These are phyloP conservation scores for Stegodyphus dumicola DNA, from an alignment of 1,140 invertebrate species.

Conservation along the genomic window DNA sequence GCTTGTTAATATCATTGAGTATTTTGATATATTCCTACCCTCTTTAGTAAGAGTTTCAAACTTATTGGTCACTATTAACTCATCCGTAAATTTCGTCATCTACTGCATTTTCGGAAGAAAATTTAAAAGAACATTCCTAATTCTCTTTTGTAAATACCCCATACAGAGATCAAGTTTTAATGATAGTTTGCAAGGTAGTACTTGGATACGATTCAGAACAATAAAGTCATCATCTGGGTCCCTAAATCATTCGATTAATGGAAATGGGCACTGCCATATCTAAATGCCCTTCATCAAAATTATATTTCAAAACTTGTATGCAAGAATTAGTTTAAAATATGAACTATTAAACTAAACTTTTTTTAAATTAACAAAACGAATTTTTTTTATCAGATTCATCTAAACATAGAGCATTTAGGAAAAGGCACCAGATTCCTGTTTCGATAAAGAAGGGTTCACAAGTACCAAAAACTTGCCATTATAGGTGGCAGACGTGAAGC, in stretches of 20 bases:
- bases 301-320: too few relatives aligned
- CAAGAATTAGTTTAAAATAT: too few relatives aligned
- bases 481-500: too few relatives aligned
- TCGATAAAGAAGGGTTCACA: too few relatives aligned
- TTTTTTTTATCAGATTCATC: too few relatives aligned
- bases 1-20: conserved; percentile 88
- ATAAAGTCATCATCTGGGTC: conserved; percentile 47
- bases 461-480: too few relatives aligned
- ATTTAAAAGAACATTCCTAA: conserved; percentile 71
- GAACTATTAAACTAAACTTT: too few relatives aligned
- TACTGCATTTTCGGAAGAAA: conserved; percentile 98
- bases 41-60: conserved; percentile 71
- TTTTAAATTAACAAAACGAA: too few relatives aligned
- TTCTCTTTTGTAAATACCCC: conserved; percentile 47
- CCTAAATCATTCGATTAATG: conserved; percentile 40
- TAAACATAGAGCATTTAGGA: too few relatives aligned
- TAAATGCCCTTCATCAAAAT: neutral
- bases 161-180: conserved; percentile 26
- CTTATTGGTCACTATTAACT: conserved; percentile 95
- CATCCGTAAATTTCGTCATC: conserved; percentile 96
- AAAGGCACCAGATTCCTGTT: too few relatives aligned
- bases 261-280: conserved; percentile 46
- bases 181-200: conserved; percentile 46
- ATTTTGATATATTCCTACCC: conserved; percentile 65
- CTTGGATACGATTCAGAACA: conserved; percentile 49